These are phyloP conservation scores for Lytechinus variegatus DNA, from an alignment of 35 echinoderm and acorn worm species.

Conservation along the genomic window DNA sequence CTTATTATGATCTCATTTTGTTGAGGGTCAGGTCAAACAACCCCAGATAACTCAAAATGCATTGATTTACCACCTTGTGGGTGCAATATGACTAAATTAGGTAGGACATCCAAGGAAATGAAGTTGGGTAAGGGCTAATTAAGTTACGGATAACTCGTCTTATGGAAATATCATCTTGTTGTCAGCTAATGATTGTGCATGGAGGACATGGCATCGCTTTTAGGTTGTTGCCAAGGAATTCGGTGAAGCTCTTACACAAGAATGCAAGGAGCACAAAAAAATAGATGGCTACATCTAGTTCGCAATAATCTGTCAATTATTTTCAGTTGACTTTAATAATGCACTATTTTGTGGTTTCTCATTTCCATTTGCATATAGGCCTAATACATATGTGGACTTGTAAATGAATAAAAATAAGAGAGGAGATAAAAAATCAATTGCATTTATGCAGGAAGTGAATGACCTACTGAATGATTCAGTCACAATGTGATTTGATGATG, in stretches of 20 bases:
- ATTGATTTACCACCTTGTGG: constrained; percentile 11
- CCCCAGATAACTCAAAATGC: not conserved
- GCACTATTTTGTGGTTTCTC: not conserved
- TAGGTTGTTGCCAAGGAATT: not conserved
- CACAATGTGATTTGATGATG: not conserved
- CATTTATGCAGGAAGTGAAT: not conserved
- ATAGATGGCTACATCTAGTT: not conserved
- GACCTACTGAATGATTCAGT: not conserved
- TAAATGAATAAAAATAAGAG: not conserved
- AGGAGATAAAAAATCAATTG: not conserved
- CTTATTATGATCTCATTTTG: not conserved
- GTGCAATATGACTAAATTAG: not conserved
- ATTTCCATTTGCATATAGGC: not conserved
- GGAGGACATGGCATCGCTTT: not conserved
- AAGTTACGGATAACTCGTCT: not conserved
- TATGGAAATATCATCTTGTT: not conserved
- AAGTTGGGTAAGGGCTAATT: constrained; percentile 4
- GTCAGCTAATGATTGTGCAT: not conserved
- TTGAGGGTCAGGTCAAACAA: not conserved
- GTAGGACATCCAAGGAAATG: not conserved
- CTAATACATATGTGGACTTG: not conserved
- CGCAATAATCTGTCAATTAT: too few species aligned
- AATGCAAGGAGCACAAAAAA: not conserved
- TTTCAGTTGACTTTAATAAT: too few species aligned
- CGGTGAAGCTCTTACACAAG: not conserved